Base-by-base conservation (phyloP, 2,888 invertebrate species). In the Andrena marginata region DNA sequence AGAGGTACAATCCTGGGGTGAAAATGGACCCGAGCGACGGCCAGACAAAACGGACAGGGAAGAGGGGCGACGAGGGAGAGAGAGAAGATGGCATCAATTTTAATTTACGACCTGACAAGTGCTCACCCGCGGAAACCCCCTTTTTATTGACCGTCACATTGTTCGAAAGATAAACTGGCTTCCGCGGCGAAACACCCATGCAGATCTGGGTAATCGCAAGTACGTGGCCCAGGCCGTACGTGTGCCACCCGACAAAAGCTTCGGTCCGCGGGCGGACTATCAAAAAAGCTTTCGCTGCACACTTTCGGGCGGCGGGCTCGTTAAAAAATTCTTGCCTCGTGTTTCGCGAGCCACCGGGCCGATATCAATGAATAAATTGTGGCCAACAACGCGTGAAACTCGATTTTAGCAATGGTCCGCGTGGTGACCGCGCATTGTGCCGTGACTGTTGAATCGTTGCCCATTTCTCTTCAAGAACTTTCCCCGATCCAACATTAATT, bases 311-410 rank as follows among this genome's bases (percentile, higher is more conserved):
- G 29, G 8, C 29, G 48, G 13, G 48, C 23, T 65, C 26, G 72
- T 65, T 42, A 33, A 54, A 70, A 54, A 65, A 73, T 64, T 73
- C 54, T 64, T 62, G 60, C 62, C 3, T 20, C 71, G 13, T 31
- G 10, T 60, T 59, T 62, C 20, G 62, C n/a, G 62, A 59, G 59
- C 31, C 60, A 48, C 8, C 31, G 26, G 56, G 64, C 42, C 59
- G 56, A 83, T 82, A 63, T 82, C 73, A 76, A 82, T 77, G 69
- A 48, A 35, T 77, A 73, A 68, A 83, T 76, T 70, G 48, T 29
- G 29, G 59, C 54, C 56, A 60, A 62, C 64, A 77, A 54, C 31
- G 56, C 70, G 20, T 70, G 62, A 70, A 77, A 69, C 56, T 64
- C 54, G 62, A 54, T 67, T 49, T 68, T 29, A 26, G 33, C 42